Evolutionary conservation across 2,797 vertebrate species (phyloP), one percentile per base, ranked within the genome.

Genomic region (Enteromius fasciolatus): DNA sequence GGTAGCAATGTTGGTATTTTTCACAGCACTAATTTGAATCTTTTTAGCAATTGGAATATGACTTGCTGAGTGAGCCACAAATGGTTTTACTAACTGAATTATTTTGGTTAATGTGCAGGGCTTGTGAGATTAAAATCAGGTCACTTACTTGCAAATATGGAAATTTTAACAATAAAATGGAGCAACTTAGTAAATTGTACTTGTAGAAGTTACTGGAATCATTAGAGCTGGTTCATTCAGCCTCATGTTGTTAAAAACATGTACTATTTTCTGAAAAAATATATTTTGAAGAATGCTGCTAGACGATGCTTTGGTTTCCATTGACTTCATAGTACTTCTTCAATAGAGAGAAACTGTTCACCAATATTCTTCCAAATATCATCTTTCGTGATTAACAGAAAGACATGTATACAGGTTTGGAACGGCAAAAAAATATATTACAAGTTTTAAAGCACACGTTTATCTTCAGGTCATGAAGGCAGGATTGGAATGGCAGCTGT

Each of bases 401-500:
- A 14, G 57, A 59, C 14, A 59, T 25, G 5, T 23, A 59, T 25
- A 14, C 57, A 59, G 1, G 23, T 59, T 25, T 59, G 10, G 10
- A 57, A 23, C 0, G 23, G 52, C 52, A 54, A 8, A 54, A n/a
- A 20, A 20, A 52, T 25, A 15, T 15, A 2, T n/a, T 14, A 11
- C n/a, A 10, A 41, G 39, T 44, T 23, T 15, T 14, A 61, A 61
- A 15, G 25, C 14, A 28, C 1, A 25, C n/a, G 23, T 23, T 12
- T 59, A 10, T 77, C 17, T 1, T 73, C 66, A 98, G 97, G 95
- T 83, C 94, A 97, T 0, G 97, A 98, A 86, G 97, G 97, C 36
- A 92, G 95, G 76, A 93, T 94, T 63, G 97, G 97, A 82, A 98
- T 97, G 97, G 96, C 96, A 0, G 93, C 96, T 0, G 68, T 97